These are phyloP conservation scores for Epinephelus malabaricus DNA, from an alignment of 2,797 vertebrate species.

Conservation along the genomic window DNA sequence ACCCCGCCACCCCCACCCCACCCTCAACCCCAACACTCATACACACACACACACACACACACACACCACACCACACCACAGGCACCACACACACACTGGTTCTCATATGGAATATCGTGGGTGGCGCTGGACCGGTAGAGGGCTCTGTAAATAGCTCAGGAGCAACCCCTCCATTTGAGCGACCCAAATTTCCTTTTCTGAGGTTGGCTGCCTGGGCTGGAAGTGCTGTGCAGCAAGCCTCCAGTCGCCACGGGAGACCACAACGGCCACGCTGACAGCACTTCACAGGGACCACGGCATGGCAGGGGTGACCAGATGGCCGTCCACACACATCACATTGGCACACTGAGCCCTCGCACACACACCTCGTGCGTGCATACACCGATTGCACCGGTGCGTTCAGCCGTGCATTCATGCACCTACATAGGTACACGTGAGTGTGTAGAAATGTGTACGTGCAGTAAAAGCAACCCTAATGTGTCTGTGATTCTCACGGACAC, in stretches of 20 bases:
- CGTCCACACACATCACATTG: conserved; percentile 66
- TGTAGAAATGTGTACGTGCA: background rate
- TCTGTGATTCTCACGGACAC: conserved; percentile 41
- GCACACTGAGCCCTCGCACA: conserved; percentile 55
- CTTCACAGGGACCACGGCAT: conserved; percentile 85
- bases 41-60: conserved; percentile 11
- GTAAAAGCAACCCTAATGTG: conserved; percentile 1
- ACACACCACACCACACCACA: conserved; percentile 69
- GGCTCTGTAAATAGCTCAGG: conserved; percentile 87
- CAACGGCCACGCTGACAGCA: conserved; percentile 84
- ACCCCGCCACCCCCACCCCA: conserved; percentile 16
- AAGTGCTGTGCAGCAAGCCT: conserved; percentile 88
- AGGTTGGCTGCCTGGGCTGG: conserved; percentile 84
- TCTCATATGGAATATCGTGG: conserved; percentile 88
- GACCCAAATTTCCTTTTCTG: conserved; percentile 91
- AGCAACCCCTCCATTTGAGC: conserved; percentile 88
- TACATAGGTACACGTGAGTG: background rate
- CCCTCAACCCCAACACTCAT: conserved; percentile 29
- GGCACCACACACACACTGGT: conserved; percentile 78
- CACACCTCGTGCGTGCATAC: conserved; percentile 40
- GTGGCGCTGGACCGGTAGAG: conserved; percentile 86
- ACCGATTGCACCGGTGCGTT: conserved; percentile 39
- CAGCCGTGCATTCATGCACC: conserved; percentile 39
- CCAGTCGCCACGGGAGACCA: conserved; percentile 87
- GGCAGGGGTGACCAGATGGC: conserved; percentile 85